Base-by-base conservation (phyloP, 2,113 vertebrate species). In the Rafetus swinhoei region DNA sequence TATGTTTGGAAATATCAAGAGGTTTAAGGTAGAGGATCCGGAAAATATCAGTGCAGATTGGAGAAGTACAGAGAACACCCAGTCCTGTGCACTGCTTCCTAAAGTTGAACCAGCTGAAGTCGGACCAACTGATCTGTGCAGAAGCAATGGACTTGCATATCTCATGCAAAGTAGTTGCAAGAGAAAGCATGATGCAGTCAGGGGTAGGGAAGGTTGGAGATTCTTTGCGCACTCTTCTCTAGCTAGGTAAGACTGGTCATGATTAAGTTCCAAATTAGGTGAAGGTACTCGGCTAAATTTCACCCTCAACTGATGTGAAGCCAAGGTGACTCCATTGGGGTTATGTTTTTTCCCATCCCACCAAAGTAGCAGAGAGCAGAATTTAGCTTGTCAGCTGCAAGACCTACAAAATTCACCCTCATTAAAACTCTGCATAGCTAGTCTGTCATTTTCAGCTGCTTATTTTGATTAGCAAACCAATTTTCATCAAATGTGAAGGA, bases 71-170 rank as follows among this genome's bases (percentile, higher is more conserved):
- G 25, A 32, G 8, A 8, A 82, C 21, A 1, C 4, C 16, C 59
- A 10, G 27, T 3, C 3, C 85, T 92, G 88, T 72, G 19, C 9
- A 55, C 52, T 0, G 0, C 9, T 81, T 7, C 7, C 19, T 39
- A 1, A 39, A 1, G 7, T 81, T 84, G 39, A 18, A 27, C 10
- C 29, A 87, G 55, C 21, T 45, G 45, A 39, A 1, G 7, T 81
- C 82, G 39, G 21, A 27, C 10, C 29, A 87, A 55, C 21, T 74
- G 69, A 32, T 2, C 45, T 53, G 32, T 59, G 32, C 10, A 27
- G 5, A 4, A 24, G 7, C 13, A 55, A 4, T 86, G 10, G 56
- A 79, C 18, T 81, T 57, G 79, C 14, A 81, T 8, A 87, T 87
- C 13, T n/a, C 25, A 32, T 1, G 79, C 92, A 54, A 45, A 19